Base-by-base conservation (phyloP, 2,797 vertebrate genomes). In the Pseudochirops cupreus region DNA sequence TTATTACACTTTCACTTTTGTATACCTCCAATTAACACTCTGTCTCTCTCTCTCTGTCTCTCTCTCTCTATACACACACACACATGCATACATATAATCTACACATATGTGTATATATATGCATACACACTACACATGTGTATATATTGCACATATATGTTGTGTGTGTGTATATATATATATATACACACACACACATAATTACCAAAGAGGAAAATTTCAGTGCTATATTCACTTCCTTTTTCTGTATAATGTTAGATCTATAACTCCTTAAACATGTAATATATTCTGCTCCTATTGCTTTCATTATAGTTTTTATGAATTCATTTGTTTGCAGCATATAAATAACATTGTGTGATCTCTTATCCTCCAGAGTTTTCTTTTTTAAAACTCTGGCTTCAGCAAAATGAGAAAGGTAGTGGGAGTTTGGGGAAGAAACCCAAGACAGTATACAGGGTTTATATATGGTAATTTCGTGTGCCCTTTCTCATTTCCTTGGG, bases 371-470 rank as follows among this genome's bases (percentile, higher is more conserved):
- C 26, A 95, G 12, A 46, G 53, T 82, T 39, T 92, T 93, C 93
- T 93, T 91, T 93, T 93, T 56, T 52, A 3, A 94, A 94, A 89
- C 53, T 56, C 74, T 91, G 56, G 67, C 91, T 96, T 96, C 54
- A 97, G 56, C 93, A 94, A 18, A 92, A 94, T 14, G 1, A 14
- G 53, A 74, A 58, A 55, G 39, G 74, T 5, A 91, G 53, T 50
- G 2, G 12, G 18, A 94, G 14, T 82, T 93, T 87, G 94, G 53
- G 21, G 92, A 91, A 93, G 55, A 33, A 26, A 74, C 91, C 13
- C n/a, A 50, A 55, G n/a, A 90, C 33, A 33, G 10, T 28, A 55
- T 12, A 93, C 93, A 12, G 24, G 26, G 46, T 14, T 39, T 33
- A 16, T 56, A 10, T 29, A 4, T 21, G 33, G 91, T 50, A 90